Evolutionary conservation across 2,888 invertebrate genomes (phyloP), one percentile per base, ranked within the genome.

Genomic region (Embidobia sp.): DNA sequence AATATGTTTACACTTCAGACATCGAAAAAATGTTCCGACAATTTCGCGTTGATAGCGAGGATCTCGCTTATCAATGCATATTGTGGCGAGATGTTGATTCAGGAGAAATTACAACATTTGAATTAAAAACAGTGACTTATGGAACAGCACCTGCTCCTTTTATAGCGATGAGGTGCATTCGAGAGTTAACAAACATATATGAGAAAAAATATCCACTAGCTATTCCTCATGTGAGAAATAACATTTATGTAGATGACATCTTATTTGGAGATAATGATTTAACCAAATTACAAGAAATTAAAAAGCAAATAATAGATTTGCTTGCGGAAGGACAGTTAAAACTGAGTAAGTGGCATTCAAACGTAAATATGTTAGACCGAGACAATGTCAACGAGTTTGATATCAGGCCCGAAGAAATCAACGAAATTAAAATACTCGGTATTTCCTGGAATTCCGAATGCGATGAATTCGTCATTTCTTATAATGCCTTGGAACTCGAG

Each of bases 21-120:
- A 40, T 40, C 7, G 40, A 40, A 40, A 40, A 40, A n/a, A 40
- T 40, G 40, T 40, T 40, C 18, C 16, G 40, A n/a, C 40, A 40
- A n/a, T 16, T 40, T 16, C 7, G 10, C 16, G 3, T 40, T 7
- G 8, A 40, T 40, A 8, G 8, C 5, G 16, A 40, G 4, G 40
- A 40, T 18, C 6, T 16, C 2, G 1, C 8, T 40, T 40, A 18
- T 40, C 40, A 40, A 40, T 40, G 40, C 40, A 40, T 40, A n/a
- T 16, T 40, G 3, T 40, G 40, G 40, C 16, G 40, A 16, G 8
- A 40, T 6, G 8, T 8, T 13, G 2, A 18, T 4, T 6, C 35
- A 13, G 15, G 7, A 6, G 13, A 22, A 22, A 3, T 26, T 11
- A 5, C n/a, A 22, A 26, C 46, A 6, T 46, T 11, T 26, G 10